Evolutionary conservation across 2,888 invertebrate genomes (phyloP), one percentile per base, ranked within the genome.

Genomic region (Colletes collaris): DNA sequence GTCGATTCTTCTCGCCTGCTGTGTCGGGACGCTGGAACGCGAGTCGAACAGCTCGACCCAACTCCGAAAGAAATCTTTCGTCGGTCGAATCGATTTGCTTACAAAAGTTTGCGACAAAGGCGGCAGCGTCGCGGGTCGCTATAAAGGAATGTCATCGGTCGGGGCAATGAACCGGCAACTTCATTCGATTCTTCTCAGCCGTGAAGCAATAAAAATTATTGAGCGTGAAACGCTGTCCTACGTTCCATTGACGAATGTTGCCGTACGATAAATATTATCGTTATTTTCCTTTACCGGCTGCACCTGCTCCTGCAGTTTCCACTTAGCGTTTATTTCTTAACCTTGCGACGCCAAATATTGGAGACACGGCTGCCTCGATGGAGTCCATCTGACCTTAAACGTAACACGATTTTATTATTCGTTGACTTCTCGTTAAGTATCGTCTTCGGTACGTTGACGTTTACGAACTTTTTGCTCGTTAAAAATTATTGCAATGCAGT

Each of bases 181-280:
- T 76, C 72, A 56, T 76, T 72, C 76, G 72, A 50, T 72, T 76
- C 76, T 49, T 44, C 66, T 44, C 62, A 71, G 56, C 72, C 65
- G 72, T 76, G 70, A 71, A 66, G 72, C 71, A 50, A 65, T 76
- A 66, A 76, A 72, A 76, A 71, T 76, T 72, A 76, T 71, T 72
- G 72, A 62, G 60, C 72, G 76, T 76, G 66, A 76, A 76, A 72
- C 40, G n/a, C 13, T 64, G 53, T 16, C 56, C 16, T 27, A 11
- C 60, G 64, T 59, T 7, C 37, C 49, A 35, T 40, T 74, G 69
- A 74, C 55, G 69, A 62, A 69, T 62, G 53, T 49, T 46, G 55
- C 46, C 13, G 13, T 4, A 8, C 19, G 49, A 49, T 65, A 56
- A 58, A 71, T 49, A 56, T 64, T 64, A 46, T 53, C 46, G 60